Percentiles rank a stretch among this genome's conserved stretches.
phyloP scores from a whole-genome alignment of 2,888 invertebrate genomes.

The Electrophaes corylata region DNA sequence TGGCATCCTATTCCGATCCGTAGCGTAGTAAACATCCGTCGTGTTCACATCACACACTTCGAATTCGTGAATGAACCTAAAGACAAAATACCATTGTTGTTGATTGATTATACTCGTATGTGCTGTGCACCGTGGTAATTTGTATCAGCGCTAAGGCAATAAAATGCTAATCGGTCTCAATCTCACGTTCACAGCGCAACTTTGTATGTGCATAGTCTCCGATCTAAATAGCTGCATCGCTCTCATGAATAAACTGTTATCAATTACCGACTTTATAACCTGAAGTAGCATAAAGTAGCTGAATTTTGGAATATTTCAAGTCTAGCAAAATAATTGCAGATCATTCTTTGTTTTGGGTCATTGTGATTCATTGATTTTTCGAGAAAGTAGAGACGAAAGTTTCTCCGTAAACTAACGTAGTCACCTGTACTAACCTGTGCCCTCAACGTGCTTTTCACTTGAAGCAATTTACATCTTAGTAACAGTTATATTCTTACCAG shows the following conservation, averaged over 20 bases:
- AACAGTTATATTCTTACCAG: slow-evolving; percentile 5
- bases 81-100: slow-evolving; percentile 19
- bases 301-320: not conserved
- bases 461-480: not conserved
- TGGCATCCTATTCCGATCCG: slow-evolving; percentile 23
- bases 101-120: slow-evolving; percentile 24
- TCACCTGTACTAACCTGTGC: not conserved
- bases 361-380: slow-evolving; percentile 11
- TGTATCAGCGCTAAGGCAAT: slow-evolving; percentile 33
- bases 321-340: not conserved
- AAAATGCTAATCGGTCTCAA: slow-evolving; percentile 35
- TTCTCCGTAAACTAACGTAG: slow-evolving; percentile 2
- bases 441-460: slow-evolving; percentile 5
- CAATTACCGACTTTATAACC: not conserved
- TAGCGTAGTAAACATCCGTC: slow-evolving; percentile 32
- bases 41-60: slow-evolving; percentile 29
- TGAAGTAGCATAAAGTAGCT: not conserved
- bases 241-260: slow-evolving; percentile 22
- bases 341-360: not conserved
- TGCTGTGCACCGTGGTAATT: slow-evolving; percentile 25
- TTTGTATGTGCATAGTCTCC: slow-evolving; percentile 24
- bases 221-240: slow-evolving; percentile 26
- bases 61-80: slow-evolving; percentile 28
- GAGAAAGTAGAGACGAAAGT: slow-evolving; percentile 6
- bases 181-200: slow-evolving; percentile 30